Conservation (phyloP, 1,140 invertebrate genomes). For the Acromyrmex echinatior region DNA sequence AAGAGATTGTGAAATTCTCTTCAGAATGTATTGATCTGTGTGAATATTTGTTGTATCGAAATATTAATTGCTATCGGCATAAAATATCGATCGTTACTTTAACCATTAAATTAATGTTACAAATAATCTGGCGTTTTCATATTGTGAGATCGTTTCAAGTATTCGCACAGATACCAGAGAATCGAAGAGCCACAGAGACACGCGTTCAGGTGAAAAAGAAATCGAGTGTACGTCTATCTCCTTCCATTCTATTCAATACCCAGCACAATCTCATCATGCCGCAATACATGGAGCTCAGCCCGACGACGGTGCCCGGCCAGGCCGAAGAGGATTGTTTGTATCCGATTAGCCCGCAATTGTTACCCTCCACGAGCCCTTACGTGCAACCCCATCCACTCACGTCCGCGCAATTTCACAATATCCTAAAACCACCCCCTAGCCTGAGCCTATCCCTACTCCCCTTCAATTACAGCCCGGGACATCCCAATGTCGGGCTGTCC, state of each 20-base stretch:
- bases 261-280: constrained; percentile 85
- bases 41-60: constrained; percentile 46
- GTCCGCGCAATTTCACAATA: constrained; percentile 79
- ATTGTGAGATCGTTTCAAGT: not conserved
- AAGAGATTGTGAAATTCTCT: not conserved
- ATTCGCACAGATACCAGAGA: constrained; percentile 41
- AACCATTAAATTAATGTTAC: not conserved
- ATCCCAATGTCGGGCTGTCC: constrained; percentile 13
- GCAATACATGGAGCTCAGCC: constrained; percentile 80
- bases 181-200: not conserved
- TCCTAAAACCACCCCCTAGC: constrained; percentile 70
- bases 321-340: constrained; percentile 84
- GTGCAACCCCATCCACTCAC: constrained; percentile 83
- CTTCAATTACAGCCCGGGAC: constrained; percentile 35
- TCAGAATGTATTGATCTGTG: constrained; percentile 33
- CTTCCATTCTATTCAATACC: constrained; percentile 77
- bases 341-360: constrained; percentile 83
- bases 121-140: not conserved
- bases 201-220: constrained; percentile 28
- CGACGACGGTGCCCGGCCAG: constrained; percentile 79
- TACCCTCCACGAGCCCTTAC: constrained; percentile 82
- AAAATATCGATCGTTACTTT: not conserved
- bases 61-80: not conserved
- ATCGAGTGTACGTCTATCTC: constrained; percentile 65
- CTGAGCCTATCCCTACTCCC: constrained; percentile 37